phyloP scores from a whole-genome alignment of 2,888 invertebrate genomes.

The Pristionchus arcanus region DNA sequence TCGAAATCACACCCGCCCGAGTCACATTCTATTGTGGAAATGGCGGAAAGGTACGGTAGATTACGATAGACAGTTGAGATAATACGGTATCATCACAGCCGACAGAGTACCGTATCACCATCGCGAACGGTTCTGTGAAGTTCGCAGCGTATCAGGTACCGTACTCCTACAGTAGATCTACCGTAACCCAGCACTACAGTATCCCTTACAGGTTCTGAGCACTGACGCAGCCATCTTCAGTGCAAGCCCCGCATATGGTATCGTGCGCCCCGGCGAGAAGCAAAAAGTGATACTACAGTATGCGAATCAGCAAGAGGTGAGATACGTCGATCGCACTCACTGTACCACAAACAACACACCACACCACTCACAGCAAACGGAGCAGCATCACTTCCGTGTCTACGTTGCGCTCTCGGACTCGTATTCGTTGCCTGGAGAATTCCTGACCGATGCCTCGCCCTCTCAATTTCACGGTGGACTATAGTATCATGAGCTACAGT shows the following conservation, averaged over 20 bases:
- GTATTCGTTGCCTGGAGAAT: background rate
- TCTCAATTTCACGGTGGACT: background rate
- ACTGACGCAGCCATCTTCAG: background rate
- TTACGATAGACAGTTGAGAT: background rate
- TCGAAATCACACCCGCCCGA: background rate
- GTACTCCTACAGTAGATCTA: background rate
- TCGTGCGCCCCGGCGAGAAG: background rate
- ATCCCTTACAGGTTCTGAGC: background rate
- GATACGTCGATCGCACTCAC: background rate
- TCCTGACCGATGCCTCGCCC: background rate
- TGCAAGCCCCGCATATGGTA: background rate
- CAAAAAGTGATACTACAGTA: background rate
- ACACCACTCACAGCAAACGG: background rate
- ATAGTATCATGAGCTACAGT: background rate
- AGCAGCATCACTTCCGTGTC: background rate
- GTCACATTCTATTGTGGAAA: background rate
- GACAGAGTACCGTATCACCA: background rate
- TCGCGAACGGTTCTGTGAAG: background rate
- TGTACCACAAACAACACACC: background rate
- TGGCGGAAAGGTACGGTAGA: background rate
- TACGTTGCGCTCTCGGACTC: background rate
- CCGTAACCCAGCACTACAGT: background rate
- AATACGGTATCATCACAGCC: background rate
- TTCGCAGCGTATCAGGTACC: background rate
- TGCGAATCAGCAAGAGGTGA: background rate